phyloP scores from a whole-genome alignment of 2,113 vertebrate species.

The Tylochromis polylepis region DNA sequence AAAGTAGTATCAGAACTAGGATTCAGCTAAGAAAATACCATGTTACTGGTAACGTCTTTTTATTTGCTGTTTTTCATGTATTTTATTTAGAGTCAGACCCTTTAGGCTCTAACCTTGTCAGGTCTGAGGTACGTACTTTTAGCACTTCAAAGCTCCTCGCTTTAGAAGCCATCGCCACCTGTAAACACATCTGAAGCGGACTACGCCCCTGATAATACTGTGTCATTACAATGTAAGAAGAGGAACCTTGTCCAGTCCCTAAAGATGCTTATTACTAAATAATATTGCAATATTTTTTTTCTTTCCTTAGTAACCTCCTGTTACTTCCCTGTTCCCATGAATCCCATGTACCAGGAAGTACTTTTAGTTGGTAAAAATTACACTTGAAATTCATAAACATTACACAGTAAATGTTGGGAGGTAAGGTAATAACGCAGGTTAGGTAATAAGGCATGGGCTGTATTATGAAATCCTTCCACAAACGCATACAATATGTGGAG shows the following conservation, averaged over 20 bases:
- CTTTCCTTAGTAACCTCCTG: background rate
- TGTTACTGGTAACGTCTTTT: background rate
- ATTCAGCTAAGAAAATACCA: background rate
- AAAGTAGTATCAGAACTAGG: background rate
- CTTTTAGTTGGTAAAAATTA: background rate
- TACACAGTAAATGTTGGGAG: background rate
- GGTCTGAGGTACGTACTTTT: background rate
- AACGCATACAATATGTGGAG: background rate
- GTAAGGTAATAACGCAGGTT: background rate
- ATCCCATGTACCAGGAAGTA: background rate
- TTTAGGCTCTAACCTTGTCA: background rate
- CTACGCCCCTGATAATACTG: background rate
- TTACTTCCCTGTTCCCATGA: background rate
- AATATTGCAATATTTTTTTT: background rate
- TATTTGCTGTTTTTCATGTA: background rate
- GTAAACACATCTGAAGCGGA: background rate
- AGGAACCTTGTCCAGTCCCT: background rate
- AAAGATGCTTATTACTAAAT: background rate
- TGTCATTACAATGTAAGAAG: background rate
- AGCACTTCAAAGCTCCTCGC: background rate
- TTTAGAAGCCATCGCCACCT: accelerated
- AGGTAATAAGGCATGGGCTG: background rate
- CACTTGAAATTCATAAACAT: background rate
- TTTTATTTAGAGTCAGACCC: background rate
- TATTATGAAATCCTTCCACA: background rate